Evolutionary conservation across 2,888 invertebrate species (phyloP), one percentile per base, ranked within the genome.

Genomic region (Deroplatys truncata): DNA sequence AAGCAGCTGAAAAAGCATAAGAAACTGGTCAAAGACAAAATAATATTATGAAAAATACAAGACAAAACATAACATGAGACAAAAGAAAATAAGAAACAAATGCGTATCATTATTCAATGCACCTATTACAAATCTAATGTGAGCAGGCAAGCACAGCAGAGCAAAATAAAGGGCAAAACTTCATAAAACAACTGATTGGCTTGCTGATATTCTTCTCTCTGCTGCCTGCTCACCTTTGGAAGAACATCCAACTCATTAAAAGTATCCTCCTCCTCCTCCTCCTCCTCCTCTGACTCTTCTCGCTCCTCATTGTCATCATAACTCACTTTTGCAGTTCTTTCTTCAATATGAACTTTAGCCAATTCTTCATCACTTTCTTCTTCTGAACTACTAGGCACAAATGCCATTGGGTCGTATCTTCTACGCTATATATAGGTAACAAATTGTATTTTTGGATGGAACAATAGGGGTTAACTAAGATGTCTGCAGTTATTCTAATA

Each of bases 291-390:
- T 25, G 93, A 91, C 91, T 90, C 91, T 83, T 90, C 91, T 49
- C 84, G 82, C 84, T 90, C 89, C 84, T 56, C 56, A 28, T 49
- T 28, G n/a, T 83, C 31, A 82, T 83, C n/a, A 82, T 87, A 82
- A 83, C 82, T 28, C 31, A 87, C 87, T 29, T 72, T 72, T 25
- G 25, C 7, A 72, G 25, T 72, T 72, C 25, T 25, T 82, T 93
- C 93, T 91, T 94, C 91, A 86, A 92, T 94, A 93, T 94, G 93
- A 91, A 94, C 93, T n/a, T 93, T 91, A 93, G 94, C 93, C 91
- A 94, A 93, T 28, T 93, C 91, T 91, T 90, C 91, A 84, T 90
- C 91, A 56, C 89, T 88, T 84, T 90, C 90, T 82, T 91, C 91
- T 88, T 91, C 91, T 28, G 91, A 90, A 87, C 91, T 91, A 91